phyloP scores from a whole-genome alignment of 2,888 invertebrate genomes.

The Choreutis nemorana region DNA sequence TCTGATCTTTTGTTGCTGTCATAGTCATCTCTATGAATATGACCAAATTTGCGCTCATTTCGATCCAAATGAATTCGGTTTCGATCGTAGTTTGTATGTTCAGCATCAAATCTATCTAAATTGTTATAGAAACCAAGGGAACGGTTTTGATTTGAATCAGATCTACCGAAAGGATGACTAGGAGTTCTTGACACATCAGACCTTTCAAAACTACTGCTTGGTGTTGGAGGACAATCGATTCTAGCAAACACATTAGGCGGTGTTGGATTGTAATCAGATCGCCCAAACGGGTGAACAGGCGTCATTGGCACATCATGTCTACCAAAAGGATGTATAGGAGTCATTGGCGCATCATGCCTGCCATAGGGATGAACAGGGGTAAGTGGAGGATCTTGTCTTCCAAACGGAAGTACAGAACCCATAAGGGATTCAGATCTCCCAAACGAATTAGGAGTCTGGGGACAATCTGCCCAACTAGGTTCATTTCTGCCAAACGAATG shows the following conservation, averaged over 20 bases:
- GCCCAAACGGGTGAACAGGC: conserved; percentile 25
- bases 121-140: too few relatives aligned
- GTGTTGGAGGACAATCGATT: conserved; percentile 29
- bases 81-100: conserved; percentile 23
- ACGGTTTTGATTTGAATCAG: conserved; percentile 12
- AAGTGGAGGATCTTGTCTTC: conserved; percentile 13
- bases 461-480: conserved; percentile 15
- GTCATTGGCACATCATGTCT: conserved; percentile 18
- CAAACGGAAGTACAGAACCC: conserved; percentile 23
- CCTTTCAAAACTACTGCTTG: conserved; percentile 30
- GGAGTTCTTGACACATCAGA: conserved; percentile 23
- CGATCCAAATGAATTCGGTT: conserved; percentile 26
- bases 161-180: conserved; percentile 13
- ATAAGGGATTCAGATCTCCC: conserved; percentile 17
- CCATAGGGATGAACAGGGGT: neutral
- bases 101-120: conserved; percentile 32
- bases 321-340: conserved; percentile 12
- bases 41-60: conserved; percentile 7
- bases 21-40: conserved; percentile 15
- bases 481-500: conserved; percentile 7
- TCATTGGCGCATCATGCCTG: conserved; percentile 3
- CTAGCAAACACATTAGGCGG: conserved; percentile 27
- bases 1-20: conserved; percentile 18
- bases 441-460: conserved; percentile 16
- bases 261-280: conserved; percentile 24